Evolutionary conservation across 92 coral and sea anemone genomes (phyloP).

Genomic region (Actinostola sp.): DNA sequence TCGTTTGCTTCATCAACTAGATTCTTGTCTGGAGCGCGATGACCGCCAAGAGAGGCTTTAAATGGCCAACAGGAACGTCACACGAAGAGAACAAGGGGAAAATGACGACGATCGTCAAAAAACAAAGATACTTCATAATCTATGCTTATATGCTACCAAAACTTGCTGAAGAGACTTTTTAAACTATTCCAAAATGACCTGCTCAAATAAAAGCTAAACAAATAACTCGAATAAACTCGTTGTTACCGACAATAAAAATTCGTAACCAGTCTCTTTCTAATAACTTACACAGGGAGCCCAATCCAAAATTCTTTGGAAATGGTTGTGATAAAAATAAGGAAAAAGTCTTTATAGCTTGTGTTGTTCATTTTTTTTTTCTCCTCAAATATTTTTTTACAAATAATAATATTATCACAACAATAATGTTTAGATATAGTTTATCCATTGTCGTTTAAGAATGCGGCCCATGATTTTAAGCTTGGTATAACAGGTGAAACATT

Average conservation of each 20-base stretch:
- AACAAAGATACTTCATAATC: neutral
- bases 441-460: conserved; percentile 11
- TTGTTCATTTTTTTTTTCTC: neutral
- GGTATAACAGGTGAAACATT: conserved; percentile 56
- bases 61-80: conserved; percentile 80
- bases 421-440: too few relatives aligned
- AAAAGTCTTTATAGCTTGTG: neutral
- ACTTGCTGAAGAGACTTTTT: too few relatives aligned
- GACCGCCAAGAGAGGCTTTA: conserved; percentile 82
- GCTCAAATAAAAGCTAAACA: too few relatives aligned
- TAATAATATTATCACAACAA: neutral
- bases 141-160: too few relatives aligned
- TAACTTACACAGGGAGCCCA: conserved; percentile 7
- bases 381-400: neutral
- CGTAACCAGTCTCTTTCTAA: neutral
- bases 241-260: neutral
- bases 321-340: neutral
- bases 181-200: too few relatives aligned
- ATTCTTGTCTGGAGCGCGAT: conserved; percentile 71
- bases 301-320: neutral
- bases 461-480: conserved; percentile 60
- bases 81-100: neutral
- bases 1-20: conserved; percentile 74
- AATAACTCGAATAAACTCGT: neutral
- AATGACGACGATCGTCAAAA: neutral